Conservation (phyloP, 2,113 vertebrate genomes). For the Pseudolaguvia tuberculata region DNA sequence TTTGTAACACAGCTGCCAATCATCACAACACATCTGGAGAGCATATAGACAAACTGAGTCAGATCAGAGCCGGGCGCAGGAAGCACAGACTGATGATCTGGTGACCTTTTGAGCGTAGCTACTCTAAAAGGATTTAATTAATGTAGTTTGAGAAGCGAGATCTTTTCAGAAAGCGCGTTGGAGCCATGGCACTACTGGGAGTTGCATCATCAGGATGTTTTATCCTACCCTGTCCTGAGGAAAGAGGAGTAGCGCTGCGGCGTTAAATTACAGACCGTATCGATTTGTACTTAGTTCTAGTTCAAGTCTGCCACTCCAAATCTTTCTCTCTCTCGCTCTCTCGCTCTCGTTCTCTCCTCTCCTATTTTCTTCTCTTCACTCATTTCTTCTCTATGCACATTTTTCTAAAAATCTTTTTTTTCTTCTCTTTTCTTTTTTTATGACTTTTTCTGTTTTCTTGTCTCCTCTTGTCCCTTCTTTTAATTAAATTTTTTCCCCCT, state of each 20-base stretch:
- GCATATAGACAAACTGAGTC: neutral
- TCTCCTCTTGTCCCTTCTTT: no score
- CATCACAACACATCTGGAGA: neutral
- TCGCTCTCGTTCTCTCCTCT: no score
- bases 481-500: no score
- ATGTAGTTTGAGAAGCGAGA: neutral
- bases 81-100: neutral
- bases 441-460: neutral
- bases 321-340: neutral
- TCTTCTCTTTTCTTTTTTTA: neutral
- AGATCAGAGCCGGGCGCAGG: neutral
- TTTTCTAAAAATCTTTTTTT: no score
- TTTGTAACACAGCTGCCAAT: neutral
- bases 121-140: neutral
- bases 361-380: no score
- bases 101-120: neutral
- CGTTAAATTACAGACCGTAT: constrained; percentile 31
- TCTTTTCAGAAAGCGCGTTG: neutral
- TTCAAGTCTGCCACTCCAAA: neutral
- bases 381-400: neutral
- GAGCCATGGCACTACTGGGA: neutral
- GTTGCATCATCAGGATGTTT: neutral
- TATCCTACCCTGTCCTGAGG: neutral
- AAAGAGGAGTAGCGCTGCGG: neutral
- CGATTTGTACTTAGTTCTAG: constrained; percentile 17